These are phyloP conservation scores for Volucella inanis DNA, from an alignment of 2,888 invertebrate species.

Conservation along the genomic window DNA sequence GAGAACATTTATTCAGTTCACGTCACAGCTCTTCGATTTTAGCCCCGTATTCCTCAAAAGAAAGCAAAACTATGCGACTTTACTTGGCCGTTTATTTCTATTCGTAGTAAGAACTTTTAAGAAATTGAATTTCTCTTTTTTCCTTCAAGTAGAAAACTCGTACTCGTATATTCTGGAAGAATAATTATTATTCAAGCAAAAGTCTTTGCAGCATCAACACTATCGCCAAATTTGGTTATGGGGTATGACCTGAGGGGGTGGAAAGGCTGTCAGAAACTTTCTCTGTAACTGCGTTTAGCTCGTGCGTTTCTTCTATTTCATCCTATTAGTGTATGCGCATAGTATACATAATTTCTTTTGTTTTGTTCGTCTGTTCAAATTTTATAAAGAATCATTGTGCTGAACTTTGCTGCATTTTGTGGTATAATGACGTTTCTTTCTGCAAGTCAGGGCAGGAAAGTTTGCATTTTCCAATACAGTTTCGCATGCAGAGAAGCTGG, in stretches of 20 bases:
- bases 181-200: slow-evolving; percentile 40
- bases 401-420: slow-evolving; percentile 46
- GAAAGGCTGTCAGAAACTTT: slow-evolving; percentile 23
- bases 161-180: slow-evolving; percentile 5
- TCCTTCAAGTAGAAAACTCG: not conserved
- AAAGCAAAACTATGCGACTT: slow-evolving; percentile 25
- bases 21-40: no score
- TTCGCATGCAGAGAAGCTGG: not conserved
- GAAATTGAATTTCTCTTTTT: slow-evolving; percentile 38
- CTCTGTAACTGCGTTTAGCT: slow-evolving; percentile 25
- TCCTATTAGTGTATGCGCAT: slow-evolving; percentile 3
- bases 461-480: slow-evolving; percentile 26
- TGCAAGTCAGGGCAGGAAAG: not conserved
- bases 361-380: slow-evolving; percentile 22
- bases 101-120: slow-evolving; percentile 48
- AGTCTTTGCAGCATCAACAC: not conserved
- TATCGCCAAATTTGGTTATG: no score
- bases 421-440: not conserved
- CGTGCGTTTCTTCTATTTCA: slow-evolving; percentile 26
- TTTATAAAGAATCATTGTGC: slow-evolving; percentile 48
- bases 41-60: slow-evolving; percentile 37
- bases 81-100: slow-evolving; percentile 16
- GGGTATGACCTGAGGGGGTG: not conserved
- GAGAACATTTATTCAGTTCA: no score
- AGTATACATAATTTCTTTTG: slow-evolving; percentile 18